Evolutionary conservation across 2,113 vertebrate species (phyloP).

Genomic region (Cervus canadensis): DNA sequence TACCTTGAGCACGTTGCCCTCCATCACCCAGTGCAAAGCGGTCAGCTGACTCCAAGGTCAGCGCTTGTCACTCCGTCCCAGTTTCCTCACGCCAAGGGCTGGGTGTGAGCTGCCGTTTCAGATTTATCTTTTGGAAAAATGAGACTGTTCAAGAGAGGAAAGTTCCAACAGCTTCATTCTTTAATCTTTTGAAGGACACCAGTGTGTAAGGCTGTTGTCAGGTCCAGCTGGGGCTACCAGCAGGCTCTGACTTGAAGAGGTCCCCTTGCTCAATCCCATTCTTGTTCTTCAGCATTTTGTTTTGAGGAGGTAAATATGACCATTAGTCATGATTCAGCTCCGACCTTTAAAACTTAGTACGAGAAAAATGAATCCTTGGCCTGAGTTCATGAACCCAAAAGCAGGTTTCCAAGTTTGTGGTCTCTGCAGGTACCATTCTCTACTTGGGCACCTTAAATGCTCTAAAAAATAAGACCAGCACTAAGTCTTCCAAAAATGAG

Average conservation of each 20-base stretch:
- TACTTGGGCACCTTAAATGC: neutral
- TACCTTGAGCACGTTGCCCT: neutral
- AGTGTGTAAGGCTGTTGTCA: neutral
- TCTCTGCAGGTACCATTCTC: neutral
- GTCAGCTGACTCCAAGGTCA: neutral
- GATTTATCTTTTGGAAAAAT: neutral
- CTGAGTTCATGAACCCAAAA: neutral
- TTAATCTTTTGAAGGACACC: neutral
- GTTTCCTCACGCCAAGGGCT: neutral
- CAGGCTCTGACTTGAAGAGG: neutral
- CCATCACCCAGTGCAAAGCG: neutral
- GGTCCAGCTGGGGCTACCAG: neutral
- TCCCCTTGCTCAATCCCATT: constrained; percentile 17
- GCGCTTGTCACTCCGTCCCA: neutral
- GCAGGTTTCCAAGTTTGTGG: neutral
- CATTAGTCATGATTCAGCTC: neutral
- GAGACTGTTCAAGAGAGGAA: neutral
- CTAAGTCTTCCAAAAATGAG: neutral
- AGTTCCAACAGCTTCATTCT: neutral
- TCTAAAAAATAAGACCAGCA: neutral
- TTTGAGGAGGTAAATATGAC: neutral
- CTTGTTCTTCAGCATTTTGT: constrained; percentile 33
- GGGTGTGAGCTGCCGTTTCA: neutral
- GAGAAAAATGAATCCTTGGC: neutral
- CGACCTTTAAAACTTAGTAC: neutral